Percentiles rank a stretch among this genome's conserved stretches.
These are phyloP conservation scores for Lottia scabra DNA, from an alignment of 2,888 invertebrate genomes.

Conservation along the genomic window DNA sequence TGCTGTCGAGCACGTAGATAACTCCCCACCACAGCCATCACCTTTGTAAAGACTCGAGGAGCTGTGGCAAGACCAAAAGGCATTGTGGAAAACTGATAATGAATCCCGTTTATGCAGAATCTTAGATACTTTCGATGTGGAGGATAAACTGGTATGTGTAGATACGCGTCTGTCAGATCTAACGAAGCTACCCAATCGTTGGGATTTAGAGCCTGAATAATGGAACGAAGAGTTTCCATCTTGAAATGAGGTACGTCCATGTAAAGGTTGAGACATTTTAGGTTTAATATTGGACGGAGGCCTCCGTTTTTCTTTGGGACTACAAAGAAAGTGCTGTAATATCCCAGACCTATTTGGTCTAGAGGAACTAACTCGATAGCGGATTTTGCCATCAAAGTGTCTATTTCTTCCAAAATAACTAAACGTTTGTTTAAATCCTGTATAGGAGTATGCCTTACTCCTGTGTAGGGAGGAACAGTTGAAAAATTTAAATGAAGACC, in stretches of 20 bases:
- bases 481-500: slow-evolving; percentile 13
- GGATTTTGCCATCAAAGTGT: background rate
- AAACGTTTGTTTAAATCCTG: background rate
- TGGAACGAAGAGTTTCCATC: slow-evolving; percentile 17
- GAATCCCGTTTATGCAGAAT: background rate
- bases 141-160: background rate
- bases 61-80: background rate
- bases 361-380: slow-evolving; percentile 3
- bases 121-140: background rate
- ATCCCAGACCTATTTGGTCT: slow-evolving; percentile 9
- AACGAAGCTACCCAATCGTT: background rate
- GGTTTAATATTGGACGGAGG: slow-evolving; percentile 10
- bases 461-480: background rate
- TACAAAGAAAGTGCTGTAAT: slow-evolving; percentile 11
- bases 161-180: background rate
- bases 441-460: slow-evolving; percentile 8
- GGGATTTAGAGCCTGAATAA: slow-evolving; percentile 12
- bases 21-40: background rate
- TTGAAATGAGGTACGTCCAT: slow-evolving; percentile 15
- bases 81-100: background rate
- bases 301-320: slow-evolving; percentile 16
- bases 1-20: background rate
- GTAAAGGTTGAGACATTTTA: slow-evolving; percentile 4
- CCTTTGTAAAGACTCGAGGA: background rate
- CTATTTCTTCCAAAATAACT: slow-evolving; percentile 12